phyloP scores from a whole-genome alignment of 2,888 invertebrate species.

The Andrena chrysosceles region DNA sequence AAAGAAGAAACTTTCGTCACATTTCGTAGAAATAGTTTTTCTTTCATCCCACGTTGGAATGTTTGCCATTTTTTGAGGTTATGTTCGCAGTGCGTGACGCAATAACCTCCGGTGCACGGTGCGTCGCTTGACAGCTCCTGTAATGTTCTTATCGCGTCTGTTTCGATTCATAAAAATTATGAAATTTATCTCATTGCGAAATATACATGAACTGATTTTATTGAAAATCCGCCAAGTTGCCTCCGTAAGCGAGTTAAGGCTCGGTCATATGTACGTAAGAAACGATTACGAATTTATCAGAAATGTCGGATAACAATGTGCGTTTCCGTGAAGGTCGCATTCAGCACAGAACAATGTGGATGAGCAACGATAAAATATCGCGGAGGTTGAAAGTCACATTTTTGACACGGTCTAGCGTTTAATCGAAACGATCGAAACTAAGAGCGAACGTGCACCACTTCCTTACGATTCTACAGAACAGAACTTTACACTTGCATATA shows the following conservation, averaged over 20 bases:
- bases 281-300: conserved; percentile 29
- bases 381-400: no score
- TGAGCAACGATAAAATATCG: no score
- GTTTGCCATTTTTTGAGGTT: not conserved
- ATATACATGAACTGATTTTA: not conserved
- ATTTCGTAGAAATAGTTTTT: not conserved
- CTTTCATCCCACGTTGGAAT: not conserved
- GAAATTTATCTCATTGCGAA: not conserved
- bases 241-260: not conserved
- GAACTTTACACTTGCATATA: no score
- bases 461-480: no score
- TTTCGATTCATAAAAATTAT: not conserved
- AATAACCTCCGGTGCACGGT: no score
- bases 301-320: conserved; percentile 15
- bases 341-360: not conserved
- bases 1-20: not conserved
- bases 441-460: no score
- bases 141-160: no score
- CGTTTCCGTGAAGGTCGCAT: conserved; percentile 20
- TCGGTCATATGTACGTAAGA: not conserved
- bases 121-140: no score
- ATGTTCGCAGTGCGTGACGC: not conserved
- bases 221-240: not conserved
- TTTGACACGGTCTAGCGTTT: no score
- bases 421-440: no score